Conservation (phyloP, 1,140 invertebrate genomes). For the Drosophila willistoni region DNA sequence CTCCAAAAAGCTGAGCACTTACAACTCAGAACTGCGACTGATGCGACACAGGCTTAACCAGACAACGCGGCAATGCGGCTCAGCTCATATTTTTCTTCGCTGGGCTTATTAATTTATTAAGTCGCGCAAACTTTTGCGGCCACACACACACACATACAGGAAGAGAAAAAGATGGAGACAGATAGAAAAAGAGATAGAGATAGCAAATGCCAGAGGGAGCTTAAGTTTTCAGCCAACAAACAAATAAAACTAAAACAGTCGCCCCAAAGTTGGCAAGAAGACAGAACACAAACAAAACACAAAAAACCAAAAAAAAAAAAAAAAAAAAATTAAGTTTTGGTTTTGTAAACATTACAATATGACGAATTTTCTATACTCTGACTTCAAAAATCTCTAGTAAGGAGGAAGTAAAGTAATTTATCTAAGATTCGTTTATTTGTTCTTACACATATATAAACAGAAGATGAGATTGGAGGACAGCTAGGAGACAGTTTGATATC, state of each 20-base stretch:
- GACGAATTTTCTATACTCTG: neutral
- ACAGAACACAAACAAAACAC: slow-evolving; percentile 17
- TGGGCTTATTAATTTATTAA: slow-evolving; percentile 61
- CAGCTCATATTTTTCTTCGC: slow-evolving; percentile 54
- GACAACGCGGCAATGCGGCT: slow-evolving; percentile 24
- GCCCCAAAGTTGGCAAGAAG: slow-evolving; percentile 52
- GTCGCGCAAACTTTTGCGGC: slow-evolving; percentile 40
- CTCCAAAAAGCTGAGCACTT: neutral
- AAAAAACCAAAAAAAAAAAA: neutral
- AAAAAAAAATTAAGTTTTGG: neutral
- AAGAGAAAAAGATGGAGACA: neutral
- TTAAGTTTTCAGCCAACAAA: slow-evolving; percentile 68
- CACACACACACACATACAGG: neutral
- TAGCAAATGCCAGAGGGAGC: slow-evolving; percentile 15
- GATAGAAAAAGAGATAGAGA: neutral
- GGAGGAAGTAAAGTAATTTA: too few relatives aligned
- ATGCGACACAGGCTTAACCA: slow-evolving; percentile 10
- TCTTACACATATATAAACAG: too few relatives aligned
- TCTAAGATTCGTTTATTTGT: too few relatives aligned
- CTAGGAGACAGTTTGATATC: too few relatives aligned
- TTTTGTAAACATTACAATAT: neutral
- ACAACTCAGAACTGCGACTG: slow-evolving; percentile 9
- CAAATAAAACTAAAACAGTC: slow-evolving; percentile 72
- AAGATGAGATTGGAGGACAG: too few relatives aligned
- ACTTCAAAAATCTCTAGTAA: too few relatives aligned